Evolutionary conservation across 2,113 vertebrate genomes (phyloP).

Genomic region (Tragelaphus scriptus): DNA sequence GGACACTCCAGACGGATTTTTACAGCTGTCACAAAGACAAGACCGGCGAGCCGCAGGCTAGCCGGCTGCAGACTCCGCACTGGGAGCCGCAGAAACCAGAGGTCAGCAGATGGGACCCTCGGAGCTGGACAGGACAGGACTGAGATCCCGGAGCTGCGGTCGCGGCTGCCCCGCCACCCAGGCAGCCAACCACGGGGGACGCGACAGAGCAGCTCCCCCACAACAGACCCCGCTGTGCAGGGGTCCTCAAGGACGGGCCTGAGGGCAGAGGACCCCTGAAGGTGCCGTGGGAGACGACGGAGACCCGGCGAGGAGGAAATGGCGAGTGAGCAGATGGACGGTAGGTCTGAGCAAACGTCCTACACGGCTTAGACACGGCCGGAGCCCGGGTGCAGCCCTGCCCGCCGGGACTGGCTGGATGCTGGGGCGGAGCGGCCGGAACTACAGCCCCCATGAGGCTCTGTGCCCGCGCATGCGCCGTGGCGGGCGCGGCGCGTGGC

Average conservation of each 20-base stretch:
- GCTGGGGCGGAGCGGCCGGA: rapidly evolving
- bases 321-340: background rate
- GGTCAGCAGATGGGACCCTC: background rate
- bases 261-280: background rate
- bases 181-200: rapidly evolving
- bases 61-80: background rate
- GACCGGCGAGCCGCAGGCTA: background rate
- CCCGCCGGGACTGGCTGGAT: rapidly evolving
- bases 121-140: background rate
- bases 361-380: background rate
- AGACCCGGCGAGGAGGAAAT: background rate
- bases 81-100: background rate
- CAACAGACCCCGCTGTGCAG: rapidly evolving
- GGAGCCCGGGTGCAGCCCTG: rapidly evolving
- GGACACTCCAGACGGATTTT: background rate
- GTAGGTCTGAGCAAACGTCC: background rate
- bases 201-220: background rate
- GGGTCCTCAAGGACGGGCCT: background rate
- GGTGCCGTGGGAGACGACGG: background rate
- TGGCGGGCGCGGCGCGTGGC: background rate
- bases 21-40: background rate
- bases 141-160: background rate
- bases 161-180: background rate
- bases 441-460: background rate
- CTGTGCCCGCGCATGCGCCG: background rate